Evolutionary conservation across 2,113 vertebrate genomes (phyloP).

Genomic region (Camelus bactrianus): DNA sequence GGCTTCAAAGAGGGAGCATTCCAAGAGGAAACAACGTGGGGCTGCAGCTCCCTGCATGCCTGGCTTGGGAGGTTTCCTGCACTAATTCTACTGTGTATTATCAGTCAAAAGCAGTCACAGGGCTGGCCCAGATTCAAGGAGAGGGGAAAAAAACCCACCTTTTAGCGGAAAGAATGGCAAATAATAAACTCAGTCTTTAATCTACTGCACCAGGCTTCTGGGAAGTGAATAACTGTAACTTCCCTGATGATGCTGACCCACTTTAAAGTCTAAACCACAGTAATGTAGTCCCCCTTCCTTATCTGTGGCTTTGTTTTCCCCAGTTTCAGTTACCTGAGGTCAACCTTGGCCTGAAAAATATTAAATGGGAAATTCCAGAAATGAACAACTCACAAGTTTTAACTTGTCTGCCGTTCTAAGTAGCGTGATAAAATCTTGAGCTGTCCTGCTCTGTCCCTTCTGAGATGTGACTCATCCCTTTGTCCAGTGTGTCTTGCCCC

Average conservation of each 20-base stretch:
- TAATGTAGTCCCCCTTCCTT: not conserved
- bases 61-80: not conserved
- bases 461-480: not conserved
- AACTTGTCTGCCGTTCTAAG: not conserved
- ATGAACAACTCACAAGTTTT: not conserved
- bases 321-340: not conserved
- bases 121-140: not conserved
- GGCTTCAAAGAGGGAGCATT: not conserved
- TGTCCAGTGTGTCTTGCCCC: not conserved
- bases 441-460: not conserved
- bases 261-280: conserved; percentile 41
- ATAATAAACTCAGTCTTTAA: not conserved
- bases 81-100: not conserved
- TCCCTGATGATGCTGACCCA: not conserved
- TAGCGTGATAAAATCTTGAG: not conserved
- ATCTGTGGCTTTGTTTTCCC: not conserved
- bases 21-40: not conserved
- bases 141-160: not conserved
- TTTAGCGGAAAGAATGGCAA: not conserved
- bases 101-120: not conserved
- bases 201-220: not conserved
- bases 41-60: not conserved
- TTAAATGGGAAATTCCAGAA: not conserved
- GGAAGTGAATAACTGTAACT: not conserved
- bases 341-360: not conserved